A percentile compares a stretch with the other conserved stretches of the same genome.
These are phyloP conservation scores for Xenopus borealis DNA, from an alignment of 2,113 vertebrate genomes.

Conservation along the genomic window DNA sequence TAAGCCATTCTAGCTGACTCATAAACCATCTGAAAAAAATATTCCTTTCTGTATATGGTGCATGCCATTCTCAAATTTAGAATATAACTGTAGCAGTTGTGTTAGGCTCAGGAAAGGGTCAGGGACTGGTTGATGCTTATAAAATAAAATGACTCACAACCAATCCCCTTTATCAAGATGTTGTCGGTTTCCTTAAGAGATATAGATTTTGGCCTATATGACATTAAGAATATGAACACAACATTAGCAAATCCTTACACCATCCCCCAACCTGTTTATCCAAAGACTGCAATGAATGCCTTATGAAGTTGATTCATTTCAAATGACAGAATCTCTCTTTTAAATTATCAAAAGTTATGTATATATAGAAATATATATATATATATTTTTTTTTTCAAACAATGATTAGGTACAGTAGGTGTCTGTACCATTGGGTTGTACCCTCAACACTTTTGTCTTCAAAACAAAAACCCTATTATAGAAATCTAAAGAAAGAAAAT, in stretches of 20 bases:
- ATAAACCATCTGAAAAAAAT: no score
- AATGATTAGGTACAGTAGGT: no score
- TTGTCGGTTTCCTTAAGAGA: no score
- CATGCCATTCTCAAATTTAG: background rate
- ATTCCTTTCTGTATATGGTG: no score
- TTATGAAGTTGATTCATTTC: conserved; percentile 17
- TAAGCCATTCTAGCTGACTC: no score
- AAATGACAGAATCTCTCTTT: background rate
- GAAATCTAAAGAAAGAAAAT: conserved; percentile 12
- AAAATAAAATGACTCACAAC: no score
- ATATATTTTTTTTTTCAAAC: no score
- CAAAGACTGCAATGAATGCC: background rate
- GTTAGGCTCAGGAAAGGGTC: no score
- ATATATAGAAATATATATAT: no score
- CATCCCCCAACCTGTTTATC: background rate
- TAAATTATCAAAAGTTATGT: background rate
- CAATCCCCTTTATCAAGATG: no score
- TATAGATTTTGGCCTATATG: background rate
- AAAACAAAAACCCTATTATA: background rate
- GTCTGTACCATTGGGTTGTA: background rate
- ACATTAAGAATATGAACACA: background rate
- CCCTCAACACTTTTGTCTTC: background rate
- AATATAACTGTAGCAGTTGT: background rate
- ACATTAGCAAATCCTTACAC: conserved; percentile 2
- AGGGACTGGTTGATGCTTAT: no score